Base-by-base conservation (phyloP, 2,888 invertebrate genomes). In the Eristalinus aeneus region DNA sequence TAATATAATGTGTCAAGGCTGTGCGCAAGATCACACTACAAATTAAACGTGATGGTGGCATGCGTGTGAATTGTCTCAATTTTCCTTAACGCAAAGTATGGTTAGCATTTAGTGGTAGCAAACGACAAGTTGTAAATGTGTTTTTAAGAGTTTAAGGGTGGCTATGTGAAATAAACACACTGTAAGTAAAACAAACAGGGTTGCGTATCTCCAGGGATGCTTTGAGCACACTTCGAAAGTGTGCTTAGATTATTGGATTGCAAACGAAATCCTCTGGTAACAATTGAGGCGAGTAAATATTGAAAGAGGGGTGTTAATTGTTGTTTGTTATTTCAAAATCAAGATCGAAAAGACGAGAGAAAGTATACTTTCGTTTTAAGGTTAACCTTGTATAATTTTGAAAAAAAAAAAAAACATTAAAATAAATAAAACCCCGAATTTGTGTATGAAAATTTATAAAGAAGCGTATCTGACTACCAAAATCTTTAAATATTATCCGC, bases 241-340 rank as follows among this genome's bases (percentile, higher is more conserved):
- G 85, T 86, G 85, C 69, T 86, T 77, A 77, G 77, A 65, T 77
- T 86, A 86, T 86, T 86, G 77, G 85, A 86, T 81, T 85, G 81
- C 76, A 81, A 76, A 76, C 63, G 67, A 80, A 80, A 85, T 85
- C 80, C 72, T 81, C 58, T 76, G 75, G 46, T 77, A 64, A 72
- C 85, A 81, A 86, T 77, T 81, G 81, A 68, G 73, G 54, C 65
- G 32, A 64, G 73, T 81, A 86, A 86, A 86, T 81, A 86, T 74
- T 77, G 64, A 73, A 22, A 64, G 31, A 73, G 69, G 85, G 81
- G 85, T 86, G 85, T 73, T 77, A 86, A 77, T 69, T 36, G 68
- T 74, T 81, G 65, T 86, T 81, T 86, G 72, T 73, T 32, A 58
- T 72, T 73, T 23, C 67, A 61, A 73, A 86, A 77, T 71, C 53